These are phyloP conservation scores for Monochamus alternatus DNA, from an alignment of 2,888 invertebrate genomes.

Conservation along the genomic window DNA sequence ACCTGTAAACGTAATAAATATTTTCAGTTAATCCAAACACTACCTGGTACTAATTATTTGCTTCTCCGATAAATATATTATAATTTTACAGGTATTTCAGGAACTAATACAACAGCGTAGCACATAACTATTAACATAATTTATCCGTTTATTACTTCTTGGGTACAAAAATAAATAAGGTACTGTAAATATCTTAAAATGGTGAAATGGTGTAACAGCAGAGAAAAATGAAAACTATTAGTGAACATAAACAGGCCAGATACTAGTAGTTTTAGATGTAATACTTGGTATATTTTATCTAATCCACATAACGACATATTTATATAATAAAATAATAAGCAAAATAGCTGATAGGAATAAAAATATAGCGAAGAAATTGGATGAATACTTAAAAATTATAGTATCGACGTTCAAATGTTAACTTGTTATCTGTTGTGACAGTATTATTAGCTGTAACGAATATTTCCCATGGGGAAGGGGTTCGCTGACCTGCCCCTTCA, in stretches of 20 bases:
- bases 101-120: background rate
- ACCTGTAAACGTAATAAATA: background rate
- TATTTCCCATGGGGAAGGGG: constrained; percentile 10
- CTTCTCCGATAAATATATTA: background rate
- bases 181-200: too few relatives aligned
- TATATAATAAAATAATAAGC: too few relatives aligned
- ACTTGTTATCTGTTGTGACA: background rate
- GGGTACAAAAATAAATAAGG: too few relatives aligned
- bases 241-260: too few relatives aligned
- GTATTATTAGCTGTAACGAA: background rate
- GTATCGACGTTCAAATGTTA: background rate
- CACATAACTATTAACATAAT: too few relatives aligned
- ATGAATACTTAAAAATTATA: background rate
- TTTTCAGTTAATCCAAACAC: background rate
- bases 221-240: too few relatives aligned
- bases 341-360: background rate
- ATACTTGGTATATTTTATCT: too few relatives aligned
- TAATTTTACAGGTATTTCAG: background rate
- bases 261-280: too few relatives aligned
- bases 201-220: too few relatives aligned
- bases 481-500: constrained; percentile 8
- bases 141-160: background rate
- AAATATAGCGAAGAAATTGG: background rate
- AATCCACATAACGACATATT: too few relatives aligned
- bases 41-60: background rate